Conservation (phyloP, 2,888 invertebrate species). For the Celastrina argiolus region DNA sequence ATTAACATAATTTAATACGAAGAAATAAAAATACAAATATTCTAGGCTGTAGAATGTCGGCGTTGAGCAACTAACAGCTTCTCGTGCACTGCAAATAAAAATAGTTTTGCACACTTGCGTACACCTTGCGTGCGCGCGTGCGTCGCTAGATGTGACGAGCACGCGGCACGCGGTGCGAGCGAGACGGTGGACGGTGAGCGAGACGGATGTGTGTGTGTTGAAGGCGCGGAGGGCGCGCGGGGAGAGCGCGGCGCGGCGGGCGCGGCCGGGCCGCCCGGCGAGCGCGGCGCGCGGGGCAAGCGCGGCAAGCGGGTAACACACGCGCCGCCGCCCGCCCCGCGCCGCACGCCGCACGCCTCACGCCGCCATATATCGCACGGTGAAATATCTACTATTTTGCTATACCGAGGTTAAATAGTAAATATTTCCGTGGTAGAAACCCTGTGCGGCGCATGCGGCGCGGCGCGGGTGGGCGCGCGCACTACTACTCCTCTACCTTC, state of each 20-base stretch:
- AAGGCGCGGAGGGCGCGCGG: constrained; percentile 80
- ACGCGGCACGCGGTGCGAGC: not conserved
- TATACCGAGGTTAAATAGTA: not conserved
- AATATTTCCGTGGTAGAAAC: not conserved
- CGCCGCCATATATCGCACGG: not conserved
- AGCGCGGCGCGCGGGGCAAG: constrained; percentile 93
- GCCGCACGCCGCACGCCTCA: not conserved
- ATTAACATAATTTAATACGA: too few species aligned
- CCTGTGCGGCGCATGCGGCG: not conserved
- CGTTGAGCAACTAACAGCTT: not conserved
- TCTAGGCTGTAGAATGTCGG: not conserved
- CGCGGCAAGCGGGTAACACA: constrained; percentile 91
- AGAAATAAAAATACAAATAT: too few species aligned
- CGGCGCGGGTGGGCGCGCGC: not conserved
- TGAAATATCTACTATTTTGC: not conserved
- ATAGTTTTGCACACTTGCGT: not conserved
- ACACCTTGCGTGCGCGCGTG: not conserved
- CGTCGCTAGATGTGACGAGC: not conserved
- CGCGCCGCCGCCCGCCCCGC: constrained; percentile 22
- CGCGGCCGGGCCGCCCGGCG: constrained; percentile 87
- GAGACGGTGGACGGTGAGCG: not conserved
- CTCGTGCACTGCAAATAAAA: not conserved
- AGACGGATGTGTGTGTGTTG: constrained; percentile 41
- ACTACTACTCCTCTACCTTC: constrained; percentile 24
- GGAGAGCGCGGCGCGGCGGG: constrained; percentile 90